Percentiles rank a stretch among this genome's conserved stretches.
Evolutionary conservation across 2,797 vertebrate genomes (phyloP).

Genomic region (Toxotes lorentzi): DNA sequence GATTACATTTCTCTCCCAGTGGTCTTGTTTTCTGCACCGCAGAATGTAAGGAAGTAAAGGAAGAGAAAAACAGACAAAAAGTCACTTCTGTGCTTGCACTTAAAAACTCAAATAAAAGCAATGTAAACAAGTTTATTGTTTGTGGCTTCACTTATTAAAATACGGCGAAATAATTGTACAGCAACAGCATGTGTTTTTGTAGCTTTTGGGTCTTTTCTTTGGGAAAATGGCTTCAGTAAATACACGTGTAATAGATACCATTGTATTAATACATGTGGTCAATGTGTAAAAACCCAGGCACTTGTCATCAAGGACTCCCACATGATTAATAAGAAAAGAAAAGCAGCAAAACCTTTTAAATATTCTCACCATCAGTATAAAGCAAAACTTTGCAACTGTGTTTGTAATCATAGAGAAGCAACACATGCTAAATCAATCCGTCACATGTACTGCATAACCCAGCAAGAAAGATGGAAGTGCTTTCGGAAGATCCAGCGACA

Average conservation of each 20-base stretch:
- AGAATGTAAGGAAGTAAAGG: conserved; percentile 49
- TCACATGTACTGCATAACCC: conserved; percentile 28
- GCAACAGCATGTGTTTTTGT: conserved; percentile 58
- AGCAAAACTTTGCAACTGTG: conserved; percentile 52
- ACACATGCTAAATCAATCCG: conserved; percentile 74
- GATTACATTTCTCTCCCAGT: conserved; percentile 65
- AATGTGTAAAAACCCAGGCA: conserved; percentile 35
- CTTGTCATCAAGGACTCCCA: conserved; percentile 61
- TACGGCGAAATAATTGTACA: conserved; percentile 22
- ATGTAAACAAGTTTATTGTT: conserved; percentile 44
- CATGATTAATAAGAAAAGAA: conserved; percentile 45
- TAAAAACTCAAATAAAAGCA: conserved; percentile 27
- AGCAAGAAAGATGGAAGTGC: conserved; percentile 65
- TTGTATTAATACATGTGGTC: conserved; percentile 49
- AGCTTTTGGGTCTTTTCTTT: conserved; percentile 48
- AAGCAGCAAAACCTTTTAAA: conserved; percentile 21
- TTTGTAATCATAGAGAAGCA: conserved; percentile 71
- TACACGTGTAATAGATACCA: conserved; percentile 57
- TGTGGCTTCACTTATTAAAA: conserved; percentile 44
- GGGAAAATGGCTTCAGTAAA: conserved; percentile 46
- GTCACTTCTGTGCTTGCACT: conserved; percentile 31
- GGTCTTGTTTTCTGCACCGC: conserved; percentile 69
- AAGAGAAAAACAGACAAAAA: conserved; percentile 43
- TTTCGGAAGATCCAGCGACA: conserved; percentile 69
- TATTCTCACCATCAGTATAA: conserved; percentile 51